Percentiles rank a stretch among this genome's conserved stretches.
These are phyloP conservation scores for Apis florea DNA, from an alignment of 1,140 invertebrate species.

Conservation along the genomic window DNA sequence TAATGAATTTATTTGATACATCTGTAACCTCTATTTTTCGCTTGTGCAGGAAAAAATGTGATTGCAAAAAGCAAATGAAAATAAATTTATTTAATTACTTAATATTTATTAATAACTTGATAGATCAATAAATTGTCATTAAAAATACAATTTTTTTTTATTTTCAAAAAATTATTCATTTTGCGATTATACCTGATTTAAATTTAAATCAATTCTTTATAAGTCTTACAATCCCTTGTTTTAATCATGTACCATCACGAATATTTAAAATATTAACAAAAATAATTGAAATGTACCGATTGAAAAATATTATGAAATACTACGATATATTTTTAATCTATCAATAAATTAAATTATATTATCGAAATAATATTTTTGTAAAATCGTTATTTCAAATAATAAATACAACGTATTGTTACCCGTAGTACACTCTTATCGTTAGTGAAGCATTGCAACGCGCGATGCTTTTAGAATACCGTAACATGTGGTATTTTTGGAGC, in stretches of 20 bases:
- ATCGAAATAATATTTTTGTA: not conserved
- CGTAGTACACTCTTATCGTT: slow-evolving; percentile 25
- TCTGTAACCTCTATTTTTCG: slow-evolving; percentile 49
- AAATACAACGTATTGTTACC: slow-evolving; percentile 5
- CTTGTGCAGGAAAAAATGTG: slow-evolving; percentile 3
- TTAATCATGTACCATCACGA: too few relatives aligned
- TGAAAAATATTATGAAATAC: not conserved
- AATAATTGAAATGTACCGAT: not conserved
- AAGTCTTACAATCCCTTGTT: too few relatives aligned
- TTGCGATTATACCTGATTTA: too few relatives aligned
- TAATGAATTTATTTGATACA: slow-evolving; percentile 59
- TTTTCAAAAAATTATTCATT: not conserved
- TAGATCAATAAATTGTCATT: not conserved
- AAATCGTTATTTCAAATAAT: not conserved
- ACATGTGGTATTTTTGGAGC: slow-evolving; percentile 65
- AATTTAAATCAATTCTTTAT: too few relatives aligned
- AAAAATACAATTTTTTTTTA: not conserved
- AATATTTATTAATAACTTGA: not conserved
- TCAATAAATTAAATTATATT: not conserved
- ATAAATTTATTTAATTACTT: slow-evolving; percentile 34
- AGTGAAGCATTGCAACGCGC: slow-evolving; percentile 40
- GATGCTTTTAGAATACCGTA: slow-evolving; percentile 62
- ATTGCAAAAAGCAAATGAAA: slow-evolving; percentile 16
- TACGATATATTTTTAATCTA: not conserved
- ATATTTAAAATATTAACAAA: not conserved